A percentile compares a stretch with the other conserved stretches of the same genome.
These are phyloP conservation scores for Rhinogobius similis DNA, from an alignment of 2,113 vertebrate species.

Conservation along the genomic window DNA sequence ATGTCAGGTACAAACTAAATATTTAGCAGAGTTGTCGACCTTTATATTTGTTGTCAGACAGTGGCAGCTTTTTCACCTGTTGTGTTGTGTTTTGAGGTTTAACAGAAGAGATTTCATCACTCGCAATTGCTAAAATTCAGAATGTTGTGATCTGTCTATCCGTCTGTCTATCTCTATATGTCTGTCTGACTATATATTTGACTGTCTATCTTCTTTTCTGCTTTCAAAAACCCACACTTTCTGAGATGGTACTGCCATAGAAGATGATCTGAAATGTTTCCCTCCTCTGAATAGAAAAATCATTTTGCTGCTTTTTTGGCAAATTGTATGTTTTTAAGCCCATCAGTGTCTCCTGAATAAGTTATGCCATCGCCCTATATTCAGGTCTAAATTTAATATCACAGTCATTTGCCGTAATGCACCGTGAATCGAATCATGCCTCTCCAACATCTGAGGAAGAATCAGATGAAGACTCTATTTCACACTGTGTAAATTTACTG, in stretches of 20 bases:
- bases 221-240: not conserved
- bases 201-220: too few species aligned
- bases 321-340: constrained; percentile 31
- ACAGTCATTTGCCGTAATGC: constrained; percentile 18
- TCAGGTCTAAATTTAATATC: constrained; percentile 33
- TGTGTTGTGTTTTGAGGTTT: too few species aligned
- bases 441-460: constrained; percentile 11
- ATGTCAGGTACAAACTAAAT: too few species aligned
- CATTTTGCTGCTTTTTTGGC: not conserved
- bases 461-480: constrained; percentile 11
- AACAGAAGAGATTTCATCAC: too few species aligned
- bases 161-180: too few species aligned
- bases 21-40: too few species aligned
- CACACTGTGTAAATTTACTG: constrained; percentile 9
- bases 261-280: constrained; percentile 11
- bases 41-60: too few species aligned
- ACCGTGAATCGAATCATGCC: constrained; percentile 11
- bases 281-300: not conserved
- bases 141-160: too few species aligned
- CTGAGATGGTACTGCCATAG: not conserved
- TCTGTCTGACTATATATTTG: too few species aligned
- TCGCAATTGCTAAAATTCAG: too few species aligned
- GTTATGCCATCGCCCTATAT: constrained; percentile 47
- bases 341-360: constrained; percentile 49
- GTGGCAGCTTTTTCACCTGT: too few species aligned